Evolutionary conservation across 2,797 vertebrate species (phyloP), one percentile per base, ranked within the genome.

Genomic region (Crypturellus tataupa): DNA sequence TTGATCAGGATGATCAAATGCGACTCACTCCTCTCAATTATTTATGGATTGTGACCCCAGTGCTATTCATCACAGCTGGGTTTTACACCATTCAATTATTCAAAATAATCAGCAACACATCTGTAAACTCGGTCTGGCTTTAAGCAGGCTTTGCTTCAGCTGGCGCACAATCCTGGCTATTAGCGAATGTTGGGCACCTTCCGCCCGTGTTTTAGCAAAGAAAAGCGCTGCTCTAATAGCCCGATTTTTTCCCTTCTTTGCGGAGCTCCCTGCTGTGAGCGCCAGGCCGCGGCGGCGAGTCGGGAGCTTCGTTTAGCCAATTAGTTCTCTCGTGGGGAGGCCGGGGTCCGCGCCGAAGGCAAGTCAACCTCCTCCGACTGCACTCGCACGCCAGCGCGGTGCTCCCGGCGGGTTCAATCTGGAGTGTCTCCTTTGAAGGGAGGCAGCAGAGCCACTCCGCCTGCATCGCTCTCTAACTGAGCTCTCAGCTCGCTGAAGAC

Each of bases 1-100:
- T 98, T 99, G 99, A 99, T 99, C 98, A 98, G 98, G 97, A 98
- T 98, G 98, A 98, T 98, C 98, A 97, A 97, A 98, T 98, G 98
- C 97, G 59, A 96, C 95, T 97, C 97, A 82, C 40, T 94, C 96
- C 96, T 96, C 98, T 98, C 98, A 97, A 98, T 98, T 98, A 98
- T 98, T 98, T 98, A 98, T 98, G 98, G 97, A 97, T 97, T 97
- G 96, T 35, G 96, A 94, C 97, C 97, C 97, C 94, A 85, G 96
- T 95, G 97, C 97, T 98, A 97, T 97, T 98, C 97, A 97, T 98
- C 98, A 98, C 98, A 98, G 98, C 98, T 98, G 98, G 97, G 96
- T 97, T 97, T 98, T 97, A 98, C 98, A 98, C 98, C 97, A 98
- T 98, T 98, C 98, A 98, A 98, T 98, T 98, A 98, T 97, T 98